Evolutionary conservation across 2,888 invertebrate genomes (phyloP).

Genomic region (Erynnis tages): DNA sequence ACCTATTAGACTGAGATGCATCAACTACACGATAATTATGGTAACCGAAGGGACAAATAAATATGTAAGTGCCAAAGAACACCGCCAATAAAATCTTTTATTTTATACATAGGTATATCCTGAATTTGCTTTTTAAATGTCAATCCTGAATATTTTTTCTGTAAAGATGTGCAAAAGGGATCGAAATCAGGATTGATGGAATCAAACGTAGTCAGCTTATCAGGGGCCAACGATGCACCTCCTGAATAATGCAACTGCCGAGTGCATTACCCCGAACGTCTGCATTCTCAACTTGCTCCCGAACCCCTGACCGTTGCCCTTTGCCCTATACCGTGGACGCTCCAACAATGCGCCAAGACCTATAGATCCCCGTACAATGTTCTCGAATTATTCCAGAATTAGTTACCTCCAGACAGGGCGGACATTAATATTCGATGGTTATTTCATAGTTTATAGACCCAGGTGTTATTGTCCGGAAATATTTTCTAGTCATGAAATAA

Average conservation of each 20-base stretch:
- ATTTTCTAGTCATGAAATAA: conserved; percentile 24
- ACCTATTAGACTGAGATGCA: no score
- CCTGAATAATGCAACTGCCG: conserved; percentile 60
- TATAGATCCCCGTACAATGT: background rate
- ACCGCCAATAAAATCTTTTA: background rate
- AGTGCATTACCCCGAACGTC: conserved; percentile 66
- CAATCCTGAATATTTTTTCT: conserved; percentile 20
- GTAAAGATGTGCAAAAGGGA: conserved; percentile 38
- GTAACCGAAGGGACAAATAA: no score
- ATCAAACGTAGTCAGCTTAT: conserved; percentile 39
- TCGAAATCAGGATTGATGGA: conserved; percentile 35
- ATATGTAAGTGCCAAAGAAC: background rate
- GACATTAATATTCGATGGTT: conserved; percentile 32
- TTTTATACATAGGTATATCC: no score
- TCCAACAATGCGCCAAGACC: conserved; percentile 32
- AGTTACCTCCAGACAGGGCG: conserved; percentile 27
- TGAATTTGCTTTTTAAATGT: conserved; percentile 19
- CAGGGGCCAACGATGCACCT: conserved; percentile 61
- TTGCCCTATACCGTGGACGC: conserved; percentile 46
- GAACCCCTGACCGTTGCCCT: conserved; percentile 52
- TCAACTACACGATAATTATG: no score
- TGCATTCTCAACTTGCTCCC: conserved; percentile 51
- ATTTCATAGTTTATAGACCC: conserved; percentile 27
- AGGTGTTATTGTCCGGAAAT: conserved; percentile 29
- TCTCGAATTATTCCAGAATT: conserved; percentile 23